A percentile compares a stretch with the other conserved stretches of the same genome.
These are phyloP conservation scores for Porites lutea DNA, from an alignment of 64 coral and sea anemone species.

Conservation along the genomic window DNA sequence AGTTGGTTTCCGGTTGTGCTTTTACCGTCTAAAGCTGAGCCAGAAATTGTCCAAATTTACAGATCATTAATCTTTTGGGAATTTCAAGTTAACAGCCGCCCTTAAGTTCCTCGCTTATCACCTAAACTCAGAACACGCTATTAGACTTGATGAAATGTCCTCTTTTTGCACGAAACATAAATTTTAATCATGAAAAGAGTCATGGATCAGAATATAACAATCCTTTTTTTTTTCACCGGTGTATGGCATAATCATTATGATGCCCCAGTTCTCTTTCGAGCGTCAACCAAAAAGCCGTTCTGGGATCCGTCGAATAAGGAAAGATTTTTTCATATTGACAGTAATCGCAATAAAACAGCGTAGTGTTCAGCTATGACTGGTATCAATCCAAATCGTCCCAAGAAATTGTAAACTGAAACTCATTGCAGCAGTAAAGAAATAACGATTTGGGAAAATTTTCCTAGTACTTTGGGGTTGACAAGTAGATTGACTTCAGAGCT, in stretches of 20 bases:
- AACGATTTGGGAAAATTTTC: too few species aligned
- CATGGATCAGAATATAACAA: too few species aligned
- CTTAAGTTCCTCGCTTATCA: neutral
- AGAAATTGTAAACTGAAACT: neutral
- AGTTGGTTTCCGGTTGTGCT: constrained; percentile 5
- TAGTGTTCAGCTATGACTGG: too few species aligned
- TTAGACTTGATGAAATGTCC: neutral
- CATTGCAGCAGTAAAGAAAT: neutral
- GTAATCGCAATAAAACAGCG: too few species aligned
- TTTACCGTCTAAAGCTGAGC: neutral
- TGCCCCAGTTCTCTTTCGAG: too few species aligned
- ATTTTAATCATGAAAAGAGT: too few species aligned
- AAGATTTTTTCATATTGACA: too few species aligned
- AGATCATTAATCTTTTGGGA: constrained; percentile 44
- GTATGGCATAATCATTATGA: neutral
- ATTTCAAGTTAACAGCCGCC: constrained; percentile 21
- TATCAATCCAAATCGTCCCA: neutral
- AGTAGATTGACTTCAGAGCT: constrained; percentile 3
- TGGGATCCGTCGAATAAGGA: neutral
- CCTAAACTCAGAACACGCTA: constrained; percentile 7
- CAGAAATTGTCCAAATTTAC: neutral
- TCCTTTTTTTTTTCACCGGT: neutral
- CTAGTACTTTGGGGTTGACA: constrained; percentile 19
- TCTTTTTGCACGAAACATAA: too few species aligned
- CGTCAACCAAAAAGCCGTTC: neutral